These are phyloP conservation scores for Byasa hedistus DNA, from an alignment of 2,888 invertebrate species.

Conservation along the genomic window DNA sequence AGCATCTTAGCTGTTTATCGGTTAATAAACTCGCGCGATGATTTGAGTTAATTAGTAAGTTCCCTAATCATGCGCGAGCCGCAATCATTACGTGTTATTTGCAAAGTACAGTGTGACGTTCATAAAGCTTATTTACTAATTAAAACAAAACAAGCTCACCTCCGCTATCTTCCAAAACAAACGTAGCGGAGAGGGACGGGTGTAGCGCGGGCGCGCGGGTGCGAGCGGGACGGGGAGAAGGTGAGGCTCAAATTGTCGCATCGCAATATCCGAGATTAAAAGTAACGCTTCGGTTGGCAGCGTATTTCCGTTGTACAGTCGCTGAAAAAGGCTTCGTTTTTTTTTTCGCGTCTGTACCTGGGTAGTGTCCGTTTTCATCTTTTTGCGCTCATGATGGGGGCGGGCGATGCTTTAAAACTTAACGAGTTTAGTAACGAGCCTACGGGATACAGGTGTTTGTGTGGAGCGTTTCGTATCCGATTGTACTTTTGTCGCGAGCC, in stretches of 20 bases:
- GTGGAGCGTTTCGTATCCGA: constrained; percentile 13
- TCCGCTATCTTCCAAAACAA: constrained; percentile 27
- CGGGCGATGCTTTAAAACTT: constrained; percentile 24
- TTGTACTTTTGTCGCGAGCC: constrained; percentile 13
- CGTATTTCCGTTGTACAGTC: constrained; percentile 55
- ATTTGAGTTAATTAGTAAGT: neutral
- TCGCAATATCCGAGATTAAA: constrained; percentile 77
- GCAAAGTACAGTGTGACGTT: constrained; percentile 22
- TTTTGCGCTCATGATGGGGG: constrained; percentile 21
- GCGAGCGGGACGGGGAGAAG: constrained; percentile 43
- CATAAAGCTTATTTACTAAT: constrained; percentile 31
- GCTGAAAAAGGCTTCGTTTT: constrained; percentile 42
- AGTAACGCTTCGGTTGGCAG: constrained; percentile 72
- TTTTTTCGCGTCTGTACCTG: constrained; percentile 34
- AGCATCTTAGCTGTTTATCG: too few relatives aligned
- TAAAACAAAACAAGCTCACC: constrained; percentile 30
- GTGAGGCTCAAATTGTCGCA: constrained; percentile 63
- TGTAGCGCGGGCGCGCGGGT: constrained; percentile 30
- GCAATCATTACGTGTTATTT: constrained; percentile 2
- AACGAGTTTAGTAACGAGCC: constrained; percentile 30
- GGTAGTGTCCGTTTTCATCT: constrained; percentile 29
- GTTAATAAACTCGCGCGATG: too few relatives aligned
- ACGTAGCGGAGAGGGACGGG: constrained; percentile 38
- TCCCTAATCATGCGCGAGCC: neutral
- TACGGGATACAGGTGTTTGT: constrained; percentile 27